phyloP scores from a whole-genome alignment of 2,113 vertebrate species.

The Phocoena sinus region DNA sequence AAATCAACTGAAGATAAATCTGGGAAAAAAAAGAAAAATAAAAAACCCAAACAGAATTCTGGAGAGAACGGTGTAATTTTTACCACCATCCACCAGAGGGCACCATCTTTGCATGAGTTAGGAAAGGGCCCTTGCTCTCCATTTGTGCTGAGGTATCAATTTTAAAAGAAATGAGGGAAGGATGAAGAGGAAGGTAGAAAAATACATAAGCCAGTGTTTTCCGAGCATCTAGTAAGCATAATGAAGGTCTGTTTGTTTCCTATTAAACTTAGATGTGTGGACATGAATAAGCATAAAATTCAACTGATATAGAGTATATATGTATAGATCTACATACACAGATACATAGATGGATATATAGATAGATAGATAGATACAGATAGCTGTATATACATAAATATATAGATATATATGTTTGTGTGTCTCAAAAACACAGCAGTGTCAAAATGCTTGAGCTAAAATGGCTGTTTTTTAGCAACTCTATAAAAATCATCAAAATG shows the following conservation, averaged over 20 bases:
- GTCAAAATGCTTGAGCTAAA: not conserved
- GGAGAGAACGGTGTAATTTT: not conserved
- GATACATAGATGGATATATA: not conserved
- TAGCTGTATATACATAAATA: not conserved
- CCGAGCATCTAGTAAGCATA: not conserved
- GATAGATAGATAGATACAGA: not conserved
- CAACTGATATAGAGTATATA: not conserved
- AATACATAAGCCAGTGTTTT: not conserved
- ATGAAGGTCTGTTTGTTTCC: not conserved
- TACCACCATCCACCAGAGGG: conserved; percentile 31
- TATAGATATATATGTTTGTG: not conserved
- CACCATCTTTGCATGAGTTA: not conserved
- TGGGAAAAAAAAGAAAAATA: not conserved
- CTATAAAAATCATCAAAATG: not conserved
- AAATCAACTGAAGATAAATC: not conserved
- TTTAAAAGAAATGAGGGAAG: not conserved
- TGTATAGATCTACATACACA: not conserved
- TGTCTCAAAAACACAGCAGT: not conserved
- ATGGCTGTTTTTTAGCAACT: not conserved
- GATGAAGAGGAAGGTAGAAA: not conserved
- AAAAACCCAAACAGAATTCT: not conserved
- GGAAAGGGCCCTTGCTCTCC: not conserved
- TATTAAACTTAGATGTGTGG: not conserved
- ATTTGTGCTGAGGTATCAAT: not conserved
- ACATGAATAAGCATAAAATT: not conserved